Conservation (phyloP, 1,140 invertebrate species). For the Ectropis grisescens region DNA sequence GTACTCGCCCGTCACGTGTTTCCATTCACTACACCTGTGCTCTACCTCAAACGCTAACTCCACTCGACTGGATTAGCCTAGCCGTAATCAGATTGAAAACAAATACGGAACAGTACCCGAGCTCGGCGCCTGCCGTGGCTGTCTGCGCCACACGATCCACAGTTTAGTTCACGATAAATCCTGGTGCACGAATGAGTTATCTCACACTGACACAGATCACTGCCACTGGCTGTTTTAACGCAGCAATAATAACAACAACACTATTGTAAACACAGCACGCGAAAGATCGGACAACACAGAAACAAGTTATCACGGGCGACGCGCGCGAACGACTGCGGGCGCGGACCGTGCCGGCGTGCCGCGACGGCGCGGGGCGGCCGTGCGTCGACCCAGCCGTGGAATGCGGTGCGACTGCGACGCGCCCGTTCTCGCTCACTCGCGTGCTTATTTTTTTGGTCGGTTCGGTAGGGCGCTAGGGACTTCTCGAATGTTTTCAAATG, state of each 20-base stretch:
- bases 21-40: constrained; percentile 23
- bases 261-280: constrained; percentile 59
- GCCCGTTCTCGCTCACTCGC: constrained; percentile 52
- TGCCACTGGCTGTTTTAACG: constrained; percentile 11
- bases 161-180: constrained; percentile 19
- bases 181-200: constrained; percentile 9
- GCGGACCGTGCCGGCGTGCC: constrained; percentile 12
- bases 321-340: constrained; percentile 58
- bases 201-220: constrained; percentile 34
- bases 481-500: too few species aligned
- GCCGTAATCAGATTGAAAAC: constrained; percentile 52
- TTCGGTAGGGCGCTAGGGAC: constrained; percentile 29
- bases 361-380: constrained; percentile 2
- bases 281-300: constrained; percentile 28
- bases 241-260: constrained; percentile 52
- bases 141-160: constrained; percentile 33
- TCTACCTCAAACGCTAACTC: constrained; percentile 20
- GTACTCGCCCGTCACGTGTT: constrained; percentile 35
- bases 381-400: constrained; percentile 61
- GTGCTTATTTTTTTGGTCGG: constrained; percentile 51
- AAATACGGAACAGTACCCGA: constrained; percentile 57
- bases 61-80: constrained; percentile 25
- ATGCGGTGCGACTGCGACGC: constrained; percentile 60
- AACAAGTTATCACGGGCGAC: constrained; percentile 35
- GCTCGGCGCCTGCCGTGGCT: constrained; percentile 56